Evolutionary conservation across 2,113 vertebrate genomes (phyloP).

Genomic region (Lontra canadensis): DNA sequence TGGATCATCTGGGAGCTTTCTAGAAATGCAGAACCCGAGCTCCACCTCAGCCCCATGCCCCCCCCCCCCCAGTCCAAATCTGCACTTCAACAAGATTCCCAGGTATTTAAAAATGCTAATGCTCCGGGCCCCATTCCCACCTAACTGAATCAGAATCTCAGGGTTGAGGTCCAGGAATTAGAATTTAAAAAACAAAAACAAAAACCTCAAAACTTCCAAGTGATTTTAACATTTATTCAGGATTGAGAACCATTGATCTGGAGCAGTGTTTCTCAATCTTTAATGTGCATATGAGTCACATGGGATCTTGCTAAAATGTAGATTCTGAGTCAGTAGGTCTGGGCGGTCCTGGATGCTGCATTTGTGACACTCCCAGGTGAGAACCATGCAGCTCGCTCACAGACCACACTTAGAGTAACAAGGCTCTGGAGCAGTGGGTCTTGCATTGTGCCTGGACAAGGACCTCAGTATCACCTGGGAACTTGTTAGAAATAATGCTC

Average conservation of each 20-base stretch:
- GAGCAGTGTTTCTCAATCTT: not conserved
- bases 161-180: not conserved
- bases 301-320: not conserved
- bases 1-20: not conserved
- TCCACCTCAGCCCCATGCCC: not conserved
- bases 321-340: not conserved
- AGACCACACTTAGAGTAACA: not conserved
- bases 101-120: not conserved
- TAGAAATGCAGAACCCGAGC: not conserved
- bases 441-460: not conserved
- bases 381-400: not conserved
- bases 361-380: not conserved
- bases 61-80: not conserved
- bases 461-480: not conserved
- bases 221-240: not conserved
- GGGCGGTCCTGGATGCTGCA: not conserved
- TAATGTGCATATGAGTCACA: not conserved
- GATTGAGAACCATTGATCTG: not conserved
- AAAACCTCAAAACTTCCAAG: not conserved
- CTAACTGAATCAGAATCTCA: not conserved
- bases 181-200: not conserved
- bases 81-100: not conserved
- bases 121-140: not conserved
- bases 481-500: not conserved
- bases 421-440: not conserved